Conservation (phyloP, 2,888 invertebrate species). For the Eristalinus aeneus region DNA sequence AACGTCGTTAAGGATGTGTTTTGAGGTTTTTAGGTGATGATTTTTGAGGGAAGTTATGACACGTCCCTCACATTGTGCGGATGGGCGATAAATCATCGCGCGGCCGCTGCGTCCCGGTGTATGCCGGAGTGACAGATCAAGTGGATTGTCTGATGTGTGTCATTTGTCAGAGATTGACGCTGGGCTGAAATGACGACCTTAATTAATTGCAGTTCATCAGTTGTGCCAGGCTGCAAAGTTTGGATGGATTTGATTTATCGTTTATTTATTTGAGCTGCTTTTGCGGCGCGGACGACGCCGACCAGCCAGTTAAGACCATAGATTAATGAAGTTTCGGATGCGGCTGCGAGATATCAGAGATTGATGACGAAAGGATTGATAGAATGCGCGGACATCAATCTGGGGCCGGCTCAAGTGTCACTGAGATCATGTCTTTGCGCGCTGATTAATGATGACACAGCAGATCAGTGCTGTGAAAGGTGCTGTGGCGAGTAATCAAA, state of each 20-base stretch:
- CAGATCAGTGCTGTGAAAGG: background rate
- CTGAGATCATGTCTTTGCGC: background rate
- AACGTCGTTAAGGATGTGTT: slow-evolving; percentile 28
- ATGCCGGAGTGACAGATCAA: background rate
- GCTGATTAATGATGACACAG: background rate
- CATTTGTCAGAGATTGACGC: slow-evolving; percentile 29
- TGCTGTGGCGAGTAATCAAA: too few relatives aligned
- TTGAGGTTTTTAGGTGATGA: slow-evolving; percentile 15
- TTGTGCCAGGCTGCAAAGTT: background rate
- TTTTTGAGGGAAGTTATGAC: background rate
- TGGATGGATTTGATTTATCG: slow-evolving; percentile 1
- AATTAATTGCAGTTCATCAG: slow-evolving; percentile 21
- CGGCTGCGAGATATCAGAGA: background rate
- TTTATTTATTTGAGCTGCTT: background rate
- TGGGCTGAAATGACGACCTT: slow-evolving; percentile 3
- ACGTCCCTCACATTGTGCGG: background rate
- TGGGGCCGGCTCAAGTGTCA: background rate
- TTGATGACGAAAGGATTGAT: background rate
- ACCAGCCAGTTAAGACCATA: background rate
- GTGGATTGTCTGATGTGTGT: slow-evolving; percentile 12
- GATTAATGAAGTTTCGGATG: background rate
- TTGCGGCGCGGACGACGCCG: background rate
- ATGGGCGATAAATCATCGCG: background rate
- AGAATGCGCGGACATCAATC: background rate
- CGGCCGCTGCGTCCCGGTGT: background rate